These are phyloP conservation scores for Archivesica marissinica DNA, from an alignment of 1,140 invertebrate genomes.

Conservation along the genomic window DNA sequence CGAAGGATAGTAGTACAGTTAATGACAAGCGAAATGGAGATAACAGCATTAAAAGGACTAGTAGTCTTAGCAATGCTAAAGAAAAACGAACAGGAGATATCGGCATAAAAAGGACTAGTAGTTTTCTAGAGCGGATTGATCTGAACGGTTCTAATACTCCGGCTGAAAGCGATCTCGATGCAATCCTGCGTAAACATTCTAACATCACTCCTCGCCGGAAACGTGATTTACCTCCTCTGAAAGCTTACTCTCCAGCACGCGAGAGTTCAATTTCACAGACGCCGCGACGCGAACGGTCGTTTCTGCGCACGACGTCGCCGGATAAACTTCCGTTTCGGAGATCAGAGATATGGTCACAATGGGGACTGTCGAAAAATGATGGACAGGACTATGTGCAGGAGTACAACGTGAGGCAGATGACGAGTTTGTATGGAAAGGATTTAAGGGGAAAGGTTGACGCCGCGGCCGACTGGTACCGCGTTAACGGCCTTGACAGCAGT, in stretches of 20 bases:
- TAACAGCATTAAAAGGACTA: too few species aligned
- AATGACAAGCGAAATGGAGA: too few species aligned
- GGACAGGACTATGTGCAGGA: slow-evolving; percentile 55
- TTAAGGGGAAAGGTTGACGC: slow-evolving; percentile 49
- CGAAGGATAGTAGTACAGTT: too few species aligned
- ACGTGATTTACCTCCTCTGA: background rate
- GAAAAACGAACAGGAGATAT: slow-evolving; percentile 22
- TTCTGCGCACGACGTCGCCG: slow-evolving; percentile 46
- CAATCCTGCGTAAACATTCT: slow-evolving; percentile 21
- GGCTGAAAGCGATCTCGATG: slow-evolving; percentile 19
- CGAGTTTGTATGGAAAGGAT: slow-evolving; percentile 46
- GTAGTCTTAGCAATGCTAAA: background rate
- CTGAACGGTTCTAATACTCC: slow-evolving; percentile 40
- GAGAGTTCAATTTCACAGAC: slow-evolving; percentile 36
- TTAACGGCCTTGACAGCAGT: slow-evolving; percentile 53
- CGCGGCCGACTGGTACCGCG: slow-evolving; percentile 50
- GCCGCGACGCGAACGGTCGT: slow-evolving; percentile 47
- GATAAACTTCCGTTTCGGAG: slow-evolving; percentile 54
- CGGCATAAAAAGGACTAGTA: slow-evolving; percentile 20
- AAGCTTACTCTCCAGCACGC: slow-evolving; percentile 49
- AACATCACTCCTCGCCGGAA: background rate
- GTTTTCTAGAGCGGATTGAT: slow-evolving; percentile 43
- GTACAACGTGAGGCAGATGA: slow-evolving; percentile 58
- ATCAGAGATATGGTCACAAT: slow-evolving; percentile 49
- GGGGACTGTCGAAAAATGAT: slow-evolving; percentile 43